phyloP scores from a whole-genome alignment of 2,113 vertebrate genomes.

The Anguilla rostrata region DNA sequence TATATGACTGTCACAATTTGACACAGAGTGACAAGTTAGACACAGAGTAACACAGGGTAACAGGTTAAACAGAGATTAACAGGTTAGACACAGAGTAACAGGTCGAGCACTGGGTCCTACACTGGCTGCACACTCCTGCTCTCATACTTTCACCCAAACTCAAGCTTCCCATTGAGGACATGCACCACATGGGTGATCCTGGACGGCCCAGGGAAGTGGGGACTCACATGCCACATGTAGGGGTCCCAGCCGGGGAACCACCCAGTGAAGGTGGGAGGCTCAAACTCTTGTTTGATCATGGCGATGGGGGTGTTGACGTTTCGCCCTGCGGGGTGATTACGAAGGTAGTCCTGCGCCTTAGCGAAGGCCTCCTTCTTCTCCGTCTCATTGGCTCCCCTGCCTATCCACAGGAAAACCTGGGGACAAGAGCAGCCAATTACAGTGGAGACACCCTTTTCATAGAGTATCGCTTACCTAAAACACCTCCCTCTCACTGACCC shows the following conservation, averaged over 20 bases:
- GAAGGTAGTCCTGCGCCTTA: slow-evolving; percentile 79
- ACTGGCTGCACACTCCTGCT: neutral
- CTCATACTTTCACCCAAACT: no score
- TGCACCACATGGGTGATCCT: no score
- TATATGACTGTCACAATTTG: no score
- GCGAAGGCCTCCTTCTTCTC: slow-evolving; percentile 68
- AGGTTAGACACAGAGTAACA: no score
- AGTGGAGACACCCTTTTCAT: neutral
- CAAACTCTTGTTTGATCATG: slow-evolving; percentile 79
- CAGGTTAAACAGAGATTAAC: no score
- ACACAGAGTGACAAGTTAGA: no score
- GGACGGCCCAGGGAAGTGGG: neutral
- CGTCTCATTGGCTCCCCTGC: slow-evolving; percentile 63
- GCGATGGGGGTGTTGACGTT: slow-evolving; percentile 75
- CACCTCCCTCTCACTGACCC: neutral
- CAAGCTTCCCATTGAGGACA: neutral
- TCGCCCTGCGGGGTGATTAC: slow-evolving; percentile 69
- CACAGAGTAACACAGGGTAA: no score
- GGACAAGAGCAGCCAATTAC: neutral
- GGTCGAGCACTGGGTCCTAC: no score
- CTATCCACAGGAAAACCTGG: slow-evolving; percentile 84
- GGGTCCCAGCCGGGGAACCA: slow-evolving; percentile 87
- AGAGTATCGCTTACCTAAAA: neutral
- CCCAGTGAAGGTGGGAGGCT: slow-evolving; percentile 83
- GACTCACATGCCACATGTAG: slow-evolving; percentile 77